Evolutionary conservation across 2,797 vertebrate genomes (phyloP), one percentile per base, ranked within the genome.

Genomic region (Anguilla pacifica): DNA sequence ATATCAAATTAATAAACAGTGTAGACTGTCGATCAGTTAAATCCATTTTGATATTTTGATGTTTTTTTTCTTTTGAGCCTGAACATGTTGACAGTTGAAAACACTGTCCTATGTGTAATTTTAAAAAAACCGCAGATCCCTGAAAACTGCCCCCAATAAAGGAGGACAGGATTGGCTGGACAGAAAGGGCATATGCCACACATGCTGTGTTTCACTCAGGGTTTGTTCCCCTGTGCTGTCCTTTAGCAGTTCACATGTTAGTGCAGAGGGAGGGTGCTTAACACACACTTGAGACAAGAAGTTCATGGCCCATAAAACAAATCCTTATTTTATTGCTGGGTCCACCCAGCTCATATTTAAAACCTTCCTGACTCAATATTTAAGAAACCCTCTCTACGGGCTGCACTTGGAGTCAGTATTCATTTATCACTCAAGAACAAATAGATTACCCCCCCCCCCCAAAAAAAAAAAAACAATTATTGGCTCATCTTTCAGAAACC

Each of bases 291-390:
- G 46, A 82, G 79, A 82, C 46, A 82, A 82, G 79, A 82, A 51
- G 79, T 82, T 82, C 79, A 82, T 82, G 46, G 79, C 79, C 79
- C 79, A 82, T 82, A 51, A 82, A 82, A 82, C 79, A 82, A 82
- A 82, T 82, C 79, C 46, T 49, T 51, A 82, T 82, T 82, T 82
- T 82, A 82, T 82, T 82, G 46, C 79, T n/a, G 79, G 46, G 46
- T 51, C 79, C 79, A 82, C 79, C 79, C 79, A 82, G 79, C 43
- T 82, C 79, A 82, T 49, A 51, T 46, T 25, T 82, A 82, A 46
- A 82, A 49, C 74, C 74, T 19, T 79, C 15, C 39, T 39, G 13
- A 82, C 79, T 82, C 43, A 82, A 51, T 82, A 51, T 82, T 51
- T 49, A 49, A n/a, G 43, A 49, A 25, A 25, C 79, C 43, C 43